phyloP scores from a whole-genome alignment of 2,888 invertebrate genomes.

The Parascotia fuliginaria region DNA sequence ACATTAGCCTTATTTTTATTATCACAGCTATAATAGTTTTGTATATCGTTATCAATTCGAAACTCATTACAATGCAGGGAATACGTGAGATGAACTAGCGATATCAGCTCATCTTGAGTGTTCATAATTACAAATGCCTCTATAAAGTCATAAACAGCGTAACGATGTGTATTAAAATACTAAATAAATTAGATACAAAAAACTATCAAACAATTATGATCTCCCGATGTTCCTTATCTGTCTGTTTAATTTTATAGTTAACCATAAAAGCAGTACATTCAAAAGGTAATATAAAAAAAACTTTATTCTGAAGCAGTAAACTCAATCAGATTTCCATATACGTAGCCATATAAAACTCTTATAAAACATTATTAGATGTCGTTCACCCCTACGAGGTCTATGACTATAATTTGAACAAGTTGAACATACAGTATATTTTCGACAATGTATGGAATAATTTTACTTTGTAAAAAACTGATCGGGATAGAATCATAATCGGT shows the following conservation, averaged over 20 bases:
- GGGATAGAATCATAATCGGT: no score
- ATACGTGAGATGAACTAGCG: no score
- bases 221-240: slow-evolving; percentile 49
- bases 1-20: no score
- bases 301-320: slow-evolving; percentile 57
- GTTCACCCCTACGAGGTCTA: slow-evolving; percentile 53
- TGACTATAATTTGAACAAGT: slow-evolving; percentile 49
- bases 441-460: slow-evolving; percentile 43
- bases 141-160: slow-evolving; percentile 22
- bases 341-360: slow-evolving; percentile 48
- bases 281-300: slow-evolving; percentile 56
- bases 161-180: slow-evolving; percentile 27
- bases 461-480: slow-evolving; percentile 34
- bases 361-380: slow-evolving; percentile 58
- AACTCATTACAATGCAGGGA: neutral
- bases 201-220: slow-evolving; percentile 42
- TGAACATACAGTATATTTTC: slow-evolving; percentile 43
- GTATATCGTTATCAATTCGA: no score
- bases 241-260: slow-evolving; percentile 54
- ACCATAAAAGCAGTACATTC: slow-evolving; percentile 55
- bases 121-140: slow-evolving; percentile 7
- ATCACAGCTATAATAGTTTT: neutral
- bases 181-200: slow-evolving; percentile 36
- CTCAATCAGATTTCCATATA: slow-evolving; percentile 65
- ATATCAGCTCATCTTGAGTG: neutral